Percentiles rank a stretch among this genome's conserved stretches.
Conservation (phyloP, 2,888 invertebrate genomes). For the Fragum sueziense region DNA sequence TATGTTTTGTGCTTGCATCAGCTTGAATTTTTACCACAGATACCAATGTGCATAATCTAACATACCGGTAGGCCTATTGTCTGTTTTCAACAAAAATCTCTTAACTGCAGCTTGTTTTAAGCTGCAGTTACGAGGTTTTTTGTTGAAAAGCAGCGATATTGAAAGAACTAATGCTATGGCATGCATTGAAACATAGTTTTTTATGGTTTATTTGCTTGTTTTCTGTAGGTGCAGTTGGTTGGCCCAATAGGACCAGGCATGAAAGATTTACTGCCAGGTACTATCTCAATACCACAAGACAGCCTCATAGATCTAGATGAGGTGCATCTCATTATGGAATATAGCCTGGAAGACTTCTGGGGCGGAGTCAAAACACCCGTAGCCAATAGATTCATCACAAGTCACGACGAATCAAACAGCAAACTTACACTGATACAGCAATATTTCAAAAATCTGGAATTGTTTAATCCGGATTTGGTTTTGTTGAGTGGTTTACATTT, state of each 20-base stretch:
- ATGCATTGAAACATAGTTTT: no score
- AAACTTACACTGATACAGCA: constrained; percentile 77
- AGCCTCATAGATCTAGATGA: constrained; percentile 81
- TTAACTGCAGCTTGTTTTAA: no score
- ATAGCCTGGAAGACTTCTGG: constrained; percentile 80
- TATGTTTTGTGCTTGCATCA: no score
- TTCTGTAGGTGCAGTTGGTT: constrained; percentile 81
- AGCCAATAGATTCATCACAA: constrained; percentile 83
- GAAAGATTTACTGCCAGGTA: constrained; percentile 79
- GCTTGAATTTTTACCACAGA: no score
- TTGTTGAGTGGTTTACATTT: constrained; percentile 82
- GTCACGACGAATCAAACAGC: constrained; percentile 82
- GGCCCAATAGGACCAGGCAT: constrained; percentile 83
- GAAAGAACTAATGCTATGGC: no score
- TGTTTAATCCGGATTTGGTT: constrained; percentile 81
- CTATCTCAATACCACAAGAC: constrained; percentile 78
- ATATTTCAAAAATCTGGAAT: constrained; percentile 81
- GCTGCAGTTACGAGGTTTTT: no score
- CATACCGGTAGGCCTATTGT: no score
- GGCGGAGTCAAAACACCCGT: constrained; percentile 80
- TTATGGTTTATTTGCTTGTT: not conserved
- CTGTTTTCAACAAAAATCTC: no score
- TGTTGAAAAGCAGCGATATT: no score
- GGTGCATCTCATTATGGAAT: constrained; percentile 83
- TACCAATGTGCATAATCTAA: no score